Conservation (phyloP, 2,888 invertebrate genomes). For the Ariolimax columbianus region DNA sequence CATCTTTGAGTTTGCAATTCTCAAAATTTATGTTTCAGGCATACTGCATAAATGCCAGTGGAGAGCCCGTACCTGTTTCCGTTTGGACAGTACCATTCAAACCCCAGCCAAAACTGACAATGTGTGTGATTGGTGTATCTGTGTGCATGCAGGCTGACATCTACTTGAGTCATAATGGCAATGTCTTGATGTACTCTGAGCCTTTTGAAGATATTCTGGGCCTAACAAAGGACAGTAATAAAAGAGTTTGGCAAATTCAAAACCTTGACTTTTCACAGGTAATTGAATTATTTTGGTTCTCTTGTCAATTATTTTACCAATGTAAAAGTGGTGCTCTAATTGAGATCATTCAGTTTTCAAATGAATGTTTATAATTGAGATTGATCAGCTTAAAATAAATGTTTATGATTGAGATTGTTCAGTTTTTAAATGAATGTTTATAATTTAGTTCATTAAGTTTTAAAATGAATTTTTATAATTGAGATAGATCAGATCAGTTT, state of each 20-base stretch:
- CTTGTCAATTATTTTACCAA: too few relatives aligned
- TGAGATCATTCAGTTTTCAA: too few relatives aligned
- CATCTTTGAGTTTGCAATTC: neutral
- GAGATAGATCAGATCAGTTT: too few relatives aligned
- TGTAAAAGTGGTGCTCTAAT: too few relatives aligned
- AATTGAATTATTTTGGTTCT: neutral
- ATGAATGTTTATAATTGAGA: too few relatives aligned
- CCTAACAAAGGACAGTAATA: neutral
- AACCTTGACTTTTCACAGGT: slow-evolving; percentile 27
- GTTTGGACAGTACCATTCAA: slow-evolving; percentile 42
- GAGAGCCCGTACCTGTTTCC: slow-evolving; percentile 28
- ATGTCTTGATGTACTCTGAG: slow-evolving; percentile 20
- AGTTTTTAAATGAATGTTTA: too few relatives aligned
- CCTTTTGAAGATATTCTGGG: slow-evolving; percentile 35
- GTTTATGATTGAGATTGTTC: too few relatives aligned
- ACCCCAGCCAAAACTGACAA: slow-evolving; percentile 21
- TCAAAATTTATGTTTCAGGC: slow-evolving; percentile 5
- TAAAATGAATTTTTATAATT: too few relatives aligned
- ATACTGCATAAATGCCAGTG: slow-evolving; percentile 33
- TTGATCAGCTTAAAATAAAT: too few relatives aligned
- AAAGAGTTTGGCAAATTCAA: neutral
- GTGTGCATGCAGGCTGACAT: neutral
- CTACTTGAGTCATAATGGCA: slow-evolving; percentile 5
- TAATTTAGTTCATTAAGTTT: too few relatives aligned
- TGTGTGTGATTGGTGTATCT: slow-evolving; percentile 35